Conservation (phyloP, 2,888 invertebrate genomes). For the Leptopilina drosophilae region DNA sequence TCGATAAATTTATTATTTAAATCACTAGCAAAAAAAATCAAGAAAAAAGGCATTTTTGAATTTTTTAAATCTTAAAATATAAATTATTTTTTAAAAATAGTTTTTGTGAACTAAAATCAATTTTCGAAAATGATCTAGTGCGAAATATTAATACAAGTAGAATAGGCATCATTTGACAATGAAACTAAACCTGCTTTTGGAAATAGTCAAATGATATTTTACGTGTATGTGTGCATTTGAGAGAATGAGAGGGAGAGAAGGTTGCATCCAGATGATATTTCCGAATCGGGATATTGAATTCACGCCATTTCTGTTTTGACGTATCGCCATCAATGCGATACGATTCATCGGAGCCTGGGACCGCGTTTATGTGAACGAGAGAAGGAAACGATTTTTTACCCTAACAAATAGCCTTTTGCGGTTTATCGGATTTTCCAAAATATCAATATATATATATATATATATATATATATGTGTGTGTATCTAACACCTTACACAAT, state of each 20-base stretch:
- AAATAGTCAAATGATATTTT: conserved; percentile 23
- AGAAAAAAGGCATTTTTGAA: too few relatives aligned
- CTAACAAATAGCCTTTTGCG: conserved; percentile 75
- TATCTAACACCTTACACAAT: too few relatives aligned
- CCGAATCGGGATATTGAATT: conserved; percentile 75
- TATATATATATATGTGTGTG: conserved; percentile 41
- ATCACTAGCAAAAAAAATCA: too few relatives aligned
- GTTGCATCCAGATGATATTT: conserved; percentile 52
- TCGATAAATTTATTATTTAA: too few relatives aligned
- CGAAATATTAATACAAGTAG: not conserved
- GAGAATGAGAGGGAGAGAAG: not conserved
- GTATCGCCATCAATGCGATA: conserved; percentile 66
- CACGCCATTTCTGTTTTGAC: conserved; percentile 75
- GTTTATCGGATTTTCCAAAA: conserved; percentile 66
- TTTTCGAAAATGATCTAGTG: conserved; percentile 3
- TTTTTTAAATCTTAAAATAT: too few relatives aligned
- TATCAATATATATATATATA: conserved; percentile 30
- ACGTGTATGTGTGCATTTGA: too few relatives aligned
- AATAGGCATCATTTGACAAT: not conserved
- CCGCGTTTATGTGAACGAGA: conserved; percentile 55
- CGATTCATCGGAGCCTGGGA: conserved; percentile 62
- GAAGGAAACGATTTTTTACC: conserved; percentile 74
- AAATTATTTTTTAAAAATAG: too few relatives aligned
- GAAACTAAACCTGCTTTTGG: conserved; percentile 18
- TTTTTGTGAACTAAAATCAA: not conserved